phyloP scores from a whole-genome alignment of 2,113 vertebrate genomes.

The Sus scrofa region T2T-Sscrofa CM000812.6:21843501-21844000 shows the following conservation, averaged over 20 bases:
- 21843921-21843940: no score
- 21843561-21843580: not conserved
- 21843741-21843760: not conserved
- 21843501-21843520: not conserved
- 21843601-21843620: conserved; percentile 12
- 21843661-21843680: not conserved
- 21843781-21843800: not conserved
- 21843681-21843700: not conserved
- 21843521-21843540: not conserved
- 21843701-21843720: not conserved
- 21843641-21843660: no score
- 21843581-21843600: not conserved
- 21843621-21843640: no score
- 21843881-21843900: no score
- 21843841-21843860: not conserved
- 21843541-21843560: not conserved
- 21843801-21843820: not conserved
- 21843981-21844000: no score
- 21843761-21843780: not conserved
- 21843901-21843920: no score
- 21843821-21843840: not conserved
- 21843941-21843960: no score
- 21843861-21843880: no score
- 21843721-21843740: not conserved
- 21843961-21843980: no score